Conservation (phyloP, 2,113 vertebrate species). For the Hippopotamus amphibius region DNA sequence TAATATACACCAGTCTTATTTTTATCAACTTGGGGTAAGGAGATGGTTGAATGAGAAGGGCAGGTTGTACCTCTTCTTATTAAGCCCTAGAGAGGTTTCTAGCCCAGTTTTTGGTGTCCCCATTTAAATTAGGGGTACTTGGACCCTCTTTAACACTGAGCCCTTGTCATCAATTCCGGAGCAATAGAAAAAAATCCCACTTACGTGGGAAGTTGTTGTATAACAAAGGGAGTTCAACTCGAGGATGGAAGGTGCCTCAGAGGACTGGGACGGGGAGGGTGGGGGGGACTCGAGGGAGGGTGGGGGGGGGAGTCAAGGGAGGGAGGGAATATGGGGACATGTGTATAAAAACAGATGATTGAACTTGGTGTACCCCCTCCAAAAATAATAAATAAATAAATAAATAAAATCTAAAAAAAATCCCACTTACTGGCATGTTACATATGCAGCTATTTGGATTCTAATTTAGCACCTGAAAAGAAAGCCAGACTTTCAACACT, state of each 20-base stretch:
- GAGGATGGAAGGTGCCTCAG: no score
- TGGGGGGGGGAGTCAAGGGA: no score
- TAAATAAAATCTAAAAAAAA: neutral
- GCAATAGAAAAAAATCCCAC: neutral
- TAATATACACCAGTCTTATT: neutral
- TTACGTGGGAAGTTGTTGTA: neutral
- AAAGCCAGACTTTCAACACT: conserved; percentile 11
- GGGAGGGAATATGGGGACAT: no score
- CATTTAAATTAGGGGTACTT: neutral
- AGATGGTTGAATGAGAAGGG: neutral
- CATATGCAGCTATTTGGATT: neutral
- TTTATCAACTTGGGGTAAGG: neutral
- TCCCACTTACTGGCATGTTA: neutral
- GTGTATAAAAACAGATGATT: no score
- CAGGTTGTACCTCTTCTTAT: neutral
- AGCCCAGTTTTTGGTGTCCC: neutral
- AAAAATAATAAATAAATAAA: no score
- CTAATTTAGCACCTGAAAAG: neutral
- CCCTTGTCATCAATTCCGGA: neutral
- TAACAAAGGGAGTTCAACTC: no score
- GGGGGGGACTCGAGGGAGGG: no score
- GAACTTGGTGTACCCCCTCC: no score
- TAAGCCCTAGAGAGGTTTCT: neutral
- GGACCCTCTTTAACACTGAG: neutral
- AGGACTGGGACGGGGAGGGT: no score